A percentile compares a stretch with the other conserved stretches of the same genome.
phyloP scores from a whole-genome alignment of 2,797 vertebrate species.

The Potorous gilbertii region DNA sequence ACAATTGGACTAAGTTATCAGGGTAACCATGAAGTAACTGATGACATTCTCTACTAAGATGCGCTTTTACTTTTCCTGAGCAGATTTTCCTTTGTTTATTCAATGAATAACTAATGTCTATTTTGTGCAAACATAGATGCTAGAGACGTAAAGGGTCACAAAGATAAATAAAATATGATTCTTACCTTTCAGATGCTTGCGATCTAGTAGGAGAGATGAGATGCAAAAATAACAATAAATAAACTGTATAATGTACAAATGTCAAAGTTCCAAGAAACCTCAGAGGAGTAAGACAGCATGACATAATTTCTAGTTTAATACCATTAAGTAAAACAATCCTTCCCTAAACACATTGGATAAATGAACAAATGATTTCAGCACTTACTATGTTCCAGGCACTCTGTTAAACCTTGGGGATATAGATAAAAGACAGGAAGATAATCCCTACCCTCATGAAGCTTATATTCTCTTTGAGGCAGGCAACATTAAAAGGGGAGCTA shows the following conservation, averaged over 20 bases:
- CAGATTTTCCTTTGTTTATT: slow-evolving; percentile 18
- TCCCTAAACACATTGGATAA: neutral
- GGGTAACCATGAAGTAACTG: slow-evolving; percentile 19
- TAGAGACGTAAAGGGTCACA: neutral
- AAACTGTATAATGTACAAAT: neutral
- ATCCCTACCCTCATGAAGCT: neutral
- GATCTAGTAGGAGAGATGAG: neutral
- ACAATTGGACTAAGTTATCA: slow-evolving; percentile 24
- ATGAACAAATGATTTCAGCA: neutral
- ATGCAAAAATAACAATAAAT: neutral
- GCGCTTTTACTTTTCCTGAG: slow-evolving; percentile 1
- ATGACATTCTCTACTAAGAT: neutral
- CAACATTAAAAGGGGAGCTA: neutral
- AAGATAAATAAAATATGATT: neutral
- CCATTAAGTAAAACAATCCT: neutral
- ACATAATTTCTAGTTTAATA: neutral
- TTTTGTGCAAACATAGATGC: neutral
- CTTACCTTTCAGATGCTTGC: neutral
- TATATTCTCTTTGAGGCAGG: neutral
- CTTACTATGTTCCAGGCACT: neutral
- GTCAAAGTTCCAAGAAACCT: neutral
- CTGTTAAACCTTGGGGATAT: neutral
- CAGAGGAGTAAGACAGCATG: neutral
- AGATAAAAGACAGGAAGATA: neutral
- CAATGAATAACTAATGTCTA: neutral